A percentile compares a stretch with the other conserved stretches of the same genome.
Conservation (phyloP, 2,113 vertebrate species). For the Acrocephalus kingi region DNA sequence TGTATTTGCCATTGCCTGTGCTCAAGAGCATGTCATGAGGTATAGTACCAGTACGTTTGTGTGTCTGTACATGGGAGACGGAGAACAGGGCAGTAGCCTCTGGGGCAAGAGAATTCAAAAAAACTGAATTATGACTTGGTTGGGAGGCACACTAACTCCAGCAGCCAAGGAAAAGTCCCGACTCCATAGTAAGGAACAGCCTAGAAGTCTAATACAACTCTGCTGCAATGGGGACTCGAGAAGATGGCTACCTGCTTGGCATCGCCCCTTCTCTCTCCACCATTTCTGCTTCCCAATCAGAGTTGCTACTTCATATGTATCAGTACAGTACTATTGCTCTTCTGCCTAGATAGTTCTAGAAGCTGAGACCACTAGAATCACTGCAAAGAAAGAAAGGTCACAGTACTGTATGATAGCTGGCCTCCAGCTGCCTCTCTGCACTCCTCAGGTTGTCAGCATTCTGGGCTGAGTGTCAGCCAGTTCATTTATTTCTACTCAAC, state of each 20-base stretch:
- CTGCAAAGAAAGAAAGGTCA: neutral
- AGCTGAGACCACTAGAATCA: neutral
- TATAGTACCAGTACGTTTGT: fast-evolving
- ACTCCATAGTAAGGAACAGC: neutral
- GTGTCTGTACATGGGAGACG: fast-evolving
- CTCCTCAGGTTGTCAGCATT: neutral
- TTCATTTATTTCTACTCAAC: neutral
- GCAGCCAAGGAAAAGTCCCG: neutral
- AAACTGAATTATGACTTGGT: neutral
- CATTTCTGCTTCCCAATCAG: neutral
- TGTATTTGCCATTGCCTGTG: neutral
- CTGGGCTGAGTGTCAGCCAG: neutral
- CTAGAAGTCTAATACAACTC: neutral
- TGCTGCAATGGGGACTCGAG: neutral
- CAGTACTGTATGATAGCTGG: neutral
- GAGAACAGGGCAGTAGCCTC: neutral
- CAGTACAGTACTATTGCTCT: fast-evolving
- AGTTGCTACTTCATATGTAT: neutral
- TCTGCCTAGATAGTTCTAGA: neutral
- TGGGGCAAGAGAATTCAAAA: neutral
- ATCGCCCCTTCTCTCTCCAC: neutral
- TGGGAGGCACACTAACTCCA: neutral
- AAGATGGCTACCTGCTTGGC: neutral
- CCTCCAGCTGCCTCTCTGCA: neutral
- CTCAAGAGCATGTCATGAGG: neutral